Percentiles rank a stretch among this genome's conserved stretches.
These are phyloP conservation scores for Ictalurus furcatus DNA, from an alignment of 2,113 vertebrate genomes.

Conservation along the genomic window DNA sequence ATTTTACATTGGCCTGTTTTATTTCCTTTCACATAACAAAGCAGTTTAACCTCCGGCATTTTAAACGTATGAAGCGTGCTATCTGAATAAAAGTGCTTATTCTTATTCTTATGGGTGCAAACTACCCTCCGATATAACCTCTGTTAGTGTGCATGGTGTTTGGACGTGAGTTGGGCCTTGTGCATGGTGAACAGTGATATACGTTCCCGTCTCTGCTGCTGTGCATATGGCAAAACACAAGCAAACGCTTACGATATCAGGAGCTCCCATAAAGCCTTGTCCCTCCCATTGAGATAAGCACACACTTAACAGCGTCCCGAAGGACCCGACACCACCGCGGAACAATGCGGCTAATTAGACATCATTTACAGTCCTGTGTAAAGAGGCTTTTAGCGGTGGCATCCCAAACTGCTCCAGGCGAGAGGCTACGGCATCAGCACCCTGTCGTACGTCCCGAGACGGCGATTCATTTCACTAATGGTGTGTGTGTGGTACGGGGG, in stretches of 20 bases:
- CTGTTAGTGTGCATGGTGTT: background rate
- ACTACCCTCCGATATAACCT: background rate
- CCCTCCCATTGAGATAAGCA: slow-evolving; percentile 18
- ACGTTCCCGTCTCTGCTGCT: background rate
- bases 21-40: background rate
- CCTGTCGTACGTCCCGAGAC: slow-evolving; percentile 49
- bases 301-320: slow-evolving; percentile 38
- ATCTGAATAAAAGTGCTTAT: background rate
- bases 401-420: slow-evolving; percentile 49
- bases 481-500: slow-evolving; percentile 26
- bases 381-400: slow-evolving; percentile 60
- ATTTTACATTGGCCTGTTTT: background rate
- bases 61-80: background rate
- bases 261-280: slow-evolving; percentile 14
- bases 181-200: background rate
- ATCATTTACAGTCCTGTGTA: slow-evolving; percentile 61
- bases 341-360: slow-evolving; percentile 61
- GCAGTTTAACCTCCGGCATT: background rate
- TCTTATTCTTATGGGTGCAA: background rate
- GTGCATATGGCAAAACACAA: background rate
- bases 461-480: slow-evolving; percentile 67
- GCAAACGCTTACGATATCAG: background rate
- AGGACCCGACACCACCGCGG: slow-evolving; percentile 46
- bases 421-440: slow-evolving; percentile 52
- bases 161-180: background rate